A percentile compares a stretch with the other conserved stretches of the same genome.
Evolutionary conservation across 2,888 invertebrate genomes (phyloP).

Genomic region (Acronicta aceris): DNA sequence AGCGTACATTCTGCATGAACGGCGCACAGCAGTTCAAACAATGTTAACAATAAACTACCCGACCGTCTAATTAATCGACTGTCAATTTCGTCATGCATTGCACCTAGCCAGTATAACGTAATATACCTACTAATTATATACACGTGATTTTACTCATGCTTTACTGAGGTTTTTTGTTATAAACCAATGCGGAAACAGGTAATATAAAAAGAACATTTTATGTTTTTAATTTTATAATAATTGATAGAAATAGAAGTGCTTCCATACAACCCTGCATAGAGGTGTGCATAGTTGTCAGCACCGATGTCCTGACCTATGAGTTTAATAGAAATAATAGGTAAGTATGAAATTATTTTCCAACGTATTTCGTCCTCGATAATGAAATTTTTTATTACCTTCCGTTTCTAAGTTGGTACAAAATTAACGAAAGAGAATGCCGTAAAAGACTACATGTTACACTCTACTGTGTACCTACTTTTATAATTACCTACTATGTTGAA

Average conservation of each 20-base stretch:
- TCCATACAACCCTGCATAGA: no score
- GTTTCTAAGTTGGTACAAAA: conserved; percentile 8
- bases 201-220: no score
- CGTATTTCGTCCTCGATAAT: no score
- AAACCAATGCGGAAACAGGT: no score
- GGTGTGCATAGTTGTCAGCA: no score
- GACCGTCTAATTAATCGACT: conserved; percentile 45
- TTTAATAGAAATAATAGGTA: no score
- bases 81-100: conserved; percentile 11
- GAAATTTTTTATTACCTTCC: no score
- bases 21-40: conserved; percentile 36
- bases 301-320: no score
- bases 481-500: conserved; percentile 24
- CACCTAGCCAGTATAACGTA: conserved; percentile 2
- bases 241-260: no score
- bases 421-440: conserved; percentile 9
- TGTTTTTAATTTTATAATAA: no score
- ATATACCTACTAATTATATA: background rate
- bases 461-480: conserved; percentile 7
- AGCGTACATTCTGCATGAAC: conserved; percentile 40
- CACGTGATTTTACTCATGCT: background rate
- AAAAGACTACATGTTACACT: conserved; percentile 16
- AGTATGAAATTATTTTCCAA: no score
- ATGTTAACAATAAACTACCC: conserved; percentile 37
- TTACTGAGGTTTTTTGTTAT: no score